Conservation (phyloP, 2,888 invertebrate species). For the Aphrophora alni region DNA sequence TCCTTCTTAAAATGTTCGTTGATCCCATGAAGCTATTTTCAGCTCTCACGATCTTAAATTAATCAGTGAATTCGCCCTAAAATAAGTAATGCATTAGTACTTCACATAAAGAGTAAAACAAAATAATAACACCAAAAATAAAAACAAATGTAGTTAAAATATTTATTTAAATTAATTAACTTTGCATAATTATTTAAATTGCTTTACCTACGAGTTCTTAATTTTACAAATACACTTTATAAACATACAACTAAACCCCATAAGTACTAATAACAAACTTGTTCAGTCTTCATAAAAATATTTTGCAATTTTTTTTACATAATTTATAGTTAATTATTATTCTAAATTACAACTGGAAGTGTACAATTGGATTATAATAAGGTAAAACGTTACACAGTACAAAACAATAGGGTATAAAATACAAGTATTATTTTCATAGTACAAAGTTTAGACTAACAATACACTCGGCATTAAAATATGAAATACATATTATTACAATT, state of each 20-base stretch:
- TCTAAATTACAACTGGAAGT: neutral
- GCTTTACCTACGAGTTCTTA: neutral
- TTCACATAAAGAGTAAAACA: too few species aligned
- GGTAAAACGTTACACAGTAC: neutral
- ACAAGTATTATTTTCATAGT: neutral
- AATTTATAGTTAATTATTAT: neutral
- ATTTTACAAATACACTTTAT: neutral
- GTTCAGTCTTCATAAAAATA: conserved; percentile 2
- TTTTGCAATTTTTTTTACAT: neutral
- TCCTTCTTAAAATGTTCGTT: too few species aligned
- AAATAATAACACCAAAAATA: too few species aligned
- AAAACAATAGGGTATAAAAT: neutral
- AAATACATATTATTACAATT: neutral
- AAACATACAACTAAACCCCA: neutral
- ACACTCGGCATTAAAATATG: neutral
- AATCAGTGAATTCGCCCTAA: too few species aligned
- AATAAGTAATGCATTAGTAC: too few species aligned
- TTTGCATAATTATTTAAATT: too few species aligned
- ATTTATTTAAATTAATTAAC: too few species aligned
- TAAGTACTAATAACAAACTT: neutral
- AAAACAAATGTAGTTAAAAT: too few species aligned
- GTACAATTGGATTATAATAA: neutral
- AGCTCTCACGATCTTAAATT: too few species aligned
- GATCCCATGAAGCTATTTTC: too few species aligned
- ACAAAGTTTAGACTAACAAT: neutral